Conservation (phyloP, 1,140 invertebrate species). For the Uloborus diversus region DNA sequence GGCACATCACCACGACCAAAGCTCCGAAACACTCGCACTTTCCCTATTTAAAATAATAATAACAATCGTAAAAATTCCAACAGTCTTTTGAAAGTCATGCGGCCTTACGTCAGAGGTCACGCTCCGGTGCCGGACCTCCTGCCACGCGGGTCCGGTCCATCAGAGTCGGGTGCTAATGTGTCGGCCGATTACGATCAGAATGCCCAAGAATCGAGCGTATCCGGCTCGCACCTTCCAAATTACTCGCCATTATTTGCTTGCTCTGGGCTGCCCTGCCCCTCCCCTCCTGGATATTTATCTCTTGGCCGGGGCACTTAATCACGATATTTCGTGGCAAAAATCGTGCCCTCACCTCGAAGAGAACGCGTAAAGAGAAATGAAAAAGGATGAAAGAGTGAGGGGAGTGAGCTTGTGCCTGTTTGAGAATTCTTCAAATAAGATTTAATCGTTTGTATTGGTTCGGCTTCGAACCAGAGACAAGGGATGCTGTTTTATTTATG, state of each 20-base stretch:
- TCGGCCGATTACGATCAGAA: conserved; percentile 11
- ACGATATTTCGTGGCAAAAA: conserved; percentile 31
- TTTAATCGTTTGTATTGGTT: too few species aligned
- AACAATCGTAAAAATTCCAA: too few species aligned
- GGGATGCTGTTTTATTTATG: too few species aligned
- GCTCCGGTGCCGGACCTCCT: conserved; percentile 31
- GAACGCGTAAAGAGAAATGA: neutral
- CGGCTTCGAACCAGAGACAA: too few species aligned
- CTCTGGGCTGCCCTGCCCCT: neutral
- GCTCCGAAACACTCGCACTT: too few species aligned
- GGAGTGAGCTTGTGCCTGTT: too few species aligned
- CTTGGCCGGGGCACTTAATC: conserved; percentile 41
- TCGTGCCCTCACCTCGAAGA: neutral
- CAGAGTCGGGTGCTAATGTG: conserved; percentile 40
- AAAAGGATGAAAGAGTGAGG: too few species aligned
- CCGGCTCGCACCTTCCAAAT: conserved; percentile 40
- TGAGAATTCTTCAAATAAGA: too few species aligned
- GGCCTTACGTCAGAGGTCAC: neutral
- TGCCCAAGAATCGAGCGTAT: neutral
- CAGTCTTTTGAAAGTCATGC: too few species aligned
- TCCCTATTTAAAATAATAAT: too few species aligned
- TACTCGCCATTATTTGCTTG: conserved; percentile 41
- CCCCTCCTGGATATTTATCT: conserved; percentile 33
- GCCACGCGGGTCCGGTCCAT: conserved; percentile 22
- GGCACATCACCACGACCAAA: too few species aligned